A percentile compares a stretch with the other conserved stretches of the same genome.
Conservation (phyloP, 2,888 invertebrate genomes). For the Sabatieria punctata region DNA sequence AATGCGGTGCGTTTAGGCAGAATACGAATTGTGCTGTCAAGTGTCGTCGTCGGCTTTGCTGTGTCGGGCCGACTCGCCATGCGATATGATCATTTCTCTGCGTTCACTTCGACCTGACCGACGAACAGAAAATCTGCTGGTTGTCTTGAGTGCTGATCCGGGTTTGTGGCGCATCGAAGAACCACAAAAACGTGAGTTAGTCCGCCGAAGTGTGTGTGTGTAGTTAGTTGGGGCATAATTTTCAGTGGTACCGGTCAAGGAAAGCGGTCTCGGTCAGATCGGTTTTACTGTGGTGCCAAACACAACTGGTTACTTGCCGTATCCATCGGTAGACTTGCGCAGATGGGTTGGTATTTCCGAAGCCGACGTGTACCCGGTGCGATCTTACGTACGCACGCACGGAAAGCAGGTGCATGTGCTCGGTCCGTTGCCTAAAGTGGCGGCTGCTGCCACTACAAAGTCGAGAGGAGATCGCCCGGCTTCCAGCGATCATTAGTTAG, state of each 20-base stretch:
- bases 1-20: too few relatives aligned
- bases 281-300: slow-evolving; percentile 22
- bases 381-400: slow-evolving; percentile 22
- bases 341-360: slow-evolving; percentile 11
- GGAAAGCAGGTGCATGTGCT: slow-evolving; percentile 28
- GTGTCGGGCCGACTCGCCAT: slow-evolving; percentile 23
- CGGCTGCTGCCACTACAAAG: too few relatives aligned
- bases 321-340: slow-evolving; percentile 23
- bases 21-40: slow-evolving; percentile 25
- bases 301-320: slow-evolving; percentile 24
- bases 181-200: too few relatives aligned
- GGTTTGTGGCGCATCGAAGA: too few relatives aligned
- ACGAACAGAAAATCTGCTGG: too few relatives aligned
- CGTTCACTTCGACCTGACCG: too few relatives aligned
- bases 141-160: too few relatives aligned
- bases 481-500: too few relatives aligned
- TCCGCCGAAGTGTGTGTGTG: too few relatives aligned
- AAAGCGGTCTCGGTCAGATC: slow-evolving; percentile 25
- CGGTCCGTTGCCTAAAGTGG: slow-evolving; percentile 13
- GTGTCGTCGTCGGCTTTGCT: slow-evolving; percentile 24
- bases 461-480: too few relatives aligned
- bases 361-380: slow-evolving; percentile 16
- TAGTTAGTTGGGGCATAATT: too few relatives aligned
- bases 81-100: too few relatives aligned
- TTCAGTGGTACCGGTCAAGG: slow-evolving; percentile 24